Evolutionary conservation across 1,140 invertebrate species (phyloP).

Genomic region (Stegodyphus dumicola): DNA sequence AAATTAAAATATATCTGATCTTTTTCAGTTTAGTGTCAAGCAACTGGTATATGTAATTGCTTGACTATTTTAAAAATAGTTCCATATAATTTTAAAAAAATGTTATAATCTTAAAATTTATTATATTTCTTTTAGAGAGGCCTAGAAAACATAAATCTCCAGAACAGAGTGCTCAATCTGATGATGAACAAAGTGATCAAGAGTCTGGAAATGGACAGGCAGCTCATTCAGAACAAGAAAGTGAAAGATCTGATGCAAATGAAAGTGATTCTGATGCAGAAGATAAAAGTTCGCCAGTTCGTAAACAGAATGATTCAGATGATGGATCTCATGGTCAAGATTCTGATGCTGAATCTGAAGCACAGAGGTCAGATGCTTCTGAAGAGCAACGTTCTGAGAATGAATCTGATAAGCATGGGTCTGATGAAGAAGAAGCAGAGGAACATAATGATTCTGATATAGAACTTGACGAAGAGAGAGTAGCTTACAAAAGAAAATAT

Average conservation of each 20-base stretch:
- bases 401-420: constrained; percentile 18
- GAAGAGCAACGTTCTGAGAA: constrained; percentile 34
- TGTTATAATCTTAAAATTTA: neutral
- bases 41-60: no score
- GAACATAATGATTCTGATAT: constrained; percentile 6
- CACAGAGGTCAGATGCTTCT: constrained; percentile 5
- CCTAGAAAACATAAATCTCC: constrained; percentile 12
- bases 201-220: constrained; percentile 33
- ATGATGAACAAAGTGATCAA: constrained; percentile 29
- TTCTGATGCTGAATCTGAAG: constrained; percentile 43
- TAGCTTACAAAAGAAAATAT: constrained; percentile 7
- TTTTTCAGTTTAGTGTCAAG: no score
- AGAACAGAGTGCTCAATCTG: constrained; percentile 20
- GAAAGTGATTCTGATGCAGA: constrained; percentile 22
- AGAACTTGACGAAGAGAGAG: constrained; percentile 3
- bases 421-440: constrained; percentile 13
- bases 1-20: no score
- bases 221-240: constrained; percentile 5
- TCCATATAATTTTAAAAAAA: no score
- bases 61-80: no score
- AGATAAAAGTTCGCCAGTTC: neutral
- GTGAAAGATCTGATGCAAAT: constrained; percentile 17
- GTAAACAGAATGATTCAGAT: constrained; percentile 17
- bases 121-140: constrained; percentile 6
- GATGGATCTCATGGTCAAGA: constrained; percentile 6